Base-by-base conservation (phyloP, 2,888 invertebrate genomes). In the Cephonodes hylas region DNA sequence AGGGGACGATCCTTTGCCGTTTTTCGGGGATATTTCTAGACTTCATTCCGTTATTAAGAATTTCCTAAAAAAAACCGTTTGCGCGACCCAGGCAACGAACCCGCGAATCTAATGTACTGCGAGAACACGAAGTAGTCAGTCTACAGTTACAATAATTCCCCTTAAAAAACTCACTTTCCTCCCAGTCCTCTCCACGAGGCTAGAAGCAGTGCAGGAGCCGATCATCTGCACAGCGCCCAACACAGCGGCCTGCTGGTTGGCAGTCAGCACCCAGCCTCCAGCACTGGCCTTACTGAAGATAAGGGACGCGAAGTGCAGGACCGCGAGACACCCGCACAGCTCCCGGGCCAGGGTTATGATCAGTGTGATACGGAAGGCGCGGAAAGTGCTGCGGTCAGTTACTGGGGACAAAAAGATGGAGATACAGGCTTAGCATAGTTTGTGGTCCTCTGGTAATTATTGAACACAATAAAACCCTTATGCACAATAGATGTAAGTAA, bases 351-450 rank as follows among this genome's bases (percentile, higher is more conserved):
- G 69, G 0, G 90, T 91, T 62, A 92, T 89, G 15, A 81, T 86
- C 1, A 91, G 88, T 0, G 93, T 93, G 60, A 94, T 93, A 46
- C 93, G 93, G 70, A 94, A 93, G 0, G 93, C 93, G 1, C 93
- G 86, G 71, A 92, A 89, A 0, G 87, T 87, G 63, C 75, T 82
- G 46, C 83, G 81, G 67, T 91, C 91, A 0, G 88, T 77, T 13
- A 89, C 91, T 90, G 76, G 5, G 71, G 66, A 57, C 8, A 8
- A 48, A 4, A 2, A 22, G 5, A 58, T 20, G 18, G 4, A 1
- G 3, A 15, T n/a, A n/a, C n/a, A n/a, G n/a, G n/a, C n/a, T n/a
- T n/a, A n/a, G n/a, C n/a, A n/a, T n/a, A n/a, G n/a, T n/a, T n/a
- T n/a, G n/a, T n/a, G n/a, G n/a, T n/a, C 1, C 10, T 31, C 31